Conservation (phyloP, 2,797 vertebrate genomes). For the Chaenodraco wilsoni region DNA sequence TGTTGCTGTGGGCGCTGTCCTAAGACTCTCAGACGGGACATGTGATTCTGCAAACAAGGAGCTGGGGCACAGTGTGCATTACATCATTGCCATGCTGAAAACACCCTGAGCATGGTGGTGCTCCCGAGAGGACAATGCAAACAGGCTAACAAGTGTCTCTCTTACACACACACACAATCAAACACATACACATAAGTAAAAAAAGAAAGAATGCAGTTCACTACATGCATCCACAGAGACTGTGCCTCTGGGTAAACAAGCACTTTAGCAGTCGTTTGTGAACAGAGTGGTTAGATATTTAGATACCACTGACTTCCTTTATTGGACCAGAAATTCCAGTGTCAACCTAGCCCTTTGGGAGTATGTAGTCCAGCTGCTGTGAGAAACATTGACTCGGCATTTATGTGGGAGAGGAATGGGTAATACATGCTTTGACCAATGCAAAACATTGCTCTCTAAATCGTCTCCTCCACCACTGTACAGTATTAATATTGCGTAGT, state of each 20-base stretch:
- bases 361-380: constrained; percentile 42
- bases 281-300: constrained; percentile 72
- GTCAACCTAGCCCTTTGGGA: constrained; percentile 55
- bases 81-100: constrained; percentile 79
- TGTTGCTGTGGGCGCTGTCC: constrained; percentile 32
- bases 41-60: constrained; percentile 83
- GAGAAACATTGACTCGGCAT: constrained; percentile 49
- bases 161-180: constrained; percentile 29
- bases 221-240: constrained; percentile 42
- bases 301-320: constrained; percentile 60
- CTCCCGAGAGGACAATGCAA: constrained; percentile 73
- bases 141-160: constrained; percentile 67
- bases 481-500: constrained; percentile 6
- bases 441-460: constrained; percentile 12
- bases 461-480: not conserved
- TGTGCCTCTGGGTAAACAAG: constrained; percentile 57
- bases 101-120: constrained; percentile 76
- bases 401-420: constrained; percentile 34
- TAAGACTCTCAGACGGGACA: constrained; percentile 65
- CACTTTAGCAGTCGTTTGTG: constrained; percentile 55
- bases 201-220: constrained; percentile 26
- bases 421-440: constrained; percentile 8
- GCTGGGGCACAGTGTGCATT: constrained; percentile 68
- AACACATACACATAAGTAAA: constrained; percentile 5
- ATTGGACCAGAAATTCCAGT: constrained; percentile 47